Percentiles rank a stretch among this genome's conserved stretches.
Evolutionary conservation across 2,113 vertebrate species (phyloP).

Genomic region (Hydrochoerus hydrochaeris): DNA sequence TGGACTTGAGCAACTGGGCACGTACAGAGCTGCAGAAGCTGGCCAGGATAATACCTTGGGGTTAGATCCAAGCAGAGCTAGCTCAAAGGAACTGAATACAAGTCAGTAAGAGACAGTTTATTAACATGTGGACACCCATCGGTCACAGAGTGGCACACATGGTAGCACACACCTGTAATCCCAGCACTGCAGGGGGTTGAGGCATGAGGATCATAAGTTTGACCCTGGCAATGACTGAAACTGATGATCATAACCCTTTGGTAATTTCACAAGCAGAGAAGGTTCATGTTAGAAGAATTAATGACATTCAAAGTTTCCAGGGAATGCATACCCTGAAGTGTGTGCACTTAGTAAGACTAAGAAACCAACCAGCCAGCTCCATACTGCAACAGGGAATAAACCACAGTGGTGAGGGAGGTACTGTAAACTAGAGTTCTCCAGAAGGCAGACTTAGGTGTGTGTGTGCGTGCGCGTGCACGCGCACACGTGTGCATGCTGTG

Average conservation of each 20-base stretch:
- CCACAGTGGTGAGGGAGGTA: not conserved
- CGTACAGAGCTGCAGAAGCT: not conserved
- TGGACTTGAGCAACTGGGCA: not conserved
- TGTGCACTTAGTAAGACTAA: not conserved
- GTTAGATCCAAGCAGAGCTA: not conserved
- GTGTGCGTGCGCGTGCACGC: too few relatives aligned
- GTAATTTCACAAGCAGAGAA: not conserved
- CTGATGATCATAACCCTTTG: not conserved
- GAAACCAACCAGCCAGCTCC: not conserved
- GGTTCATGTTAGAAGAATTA: not conserved
- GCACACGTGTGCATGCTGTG: too few relatives aligned
- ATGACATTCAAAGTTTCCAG: not conserved
- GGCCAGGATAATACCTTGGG: not conserved
- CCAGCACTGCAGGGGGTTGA: not conserved
- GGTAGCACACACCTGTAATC: not conserved
- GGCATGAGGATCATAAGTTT: not conserved
- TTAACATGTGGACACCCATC: too few relatives aligned
- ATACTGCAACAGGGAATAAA: not conserved
- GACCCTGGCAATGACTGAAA: not conserved
- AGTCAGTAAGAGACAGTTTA: not conserved
- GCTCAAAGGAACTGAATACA: not conserved
- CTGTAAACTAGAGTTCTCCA: not conserved
- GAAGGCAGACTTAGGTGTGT: not conserved
- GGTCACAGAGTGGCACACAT: not conserved
- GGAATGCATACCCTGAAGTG: not conserved